Conservation (phyloP, 2,888 invertebrate genomes). For the Caenorhabditis angaria region DNA sequence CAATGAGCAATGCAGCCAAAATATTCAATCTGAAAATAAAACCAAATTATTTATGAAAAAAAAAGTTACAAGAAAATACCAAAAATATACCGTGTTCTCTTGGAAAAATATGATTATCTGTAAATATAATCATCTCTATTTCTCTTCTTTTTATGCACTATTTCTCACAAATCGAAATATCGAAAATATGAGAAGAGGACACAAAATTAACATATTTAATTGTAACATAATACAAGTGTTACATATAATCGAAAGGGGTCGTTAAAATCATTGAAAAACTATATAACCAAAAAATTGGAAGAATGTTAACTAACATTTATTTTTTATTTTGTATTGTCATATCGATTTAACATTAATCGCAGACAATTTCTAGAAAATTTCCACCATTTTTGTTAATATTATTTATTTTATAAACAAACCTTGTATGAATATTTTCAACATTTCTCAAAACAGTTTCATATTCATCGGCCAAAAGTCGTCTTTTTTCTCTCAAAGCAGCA, state of each 20-base stretch:
- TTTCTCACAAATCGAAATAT: background rate
- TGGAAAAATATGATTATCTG: conserved; percentile 1
- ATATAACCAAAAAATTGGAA: no score
- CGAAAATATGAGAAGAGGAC: background rate
- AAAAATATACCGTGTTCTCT: background rate
- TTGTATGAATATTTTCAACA: conserved; percentile 51
- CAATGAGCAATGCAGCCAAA: conserved; percentile 60
- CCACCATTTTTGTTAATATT: background rate
- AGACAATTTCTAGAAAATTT: background rate
- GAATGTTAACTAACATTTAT: no score
- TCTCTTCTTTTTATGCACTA: conserved; percentile 5
- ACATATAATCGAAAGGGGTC: no score
- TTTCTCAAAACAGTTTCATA: conserved; percentile 61
- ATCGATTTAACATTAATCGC: background rate
- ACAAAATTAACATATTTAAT: background rate
- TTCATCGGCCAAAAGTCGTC: conserved; percentile 55
- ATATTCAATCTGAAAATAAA: conserved; percentile 54
- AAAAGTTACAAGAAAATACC: conserved; percentile 1
- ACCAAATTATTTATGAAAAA: background rate
- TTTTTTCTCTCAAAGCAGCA: conserved; percentile 77
- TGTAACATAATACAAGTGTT: background rate
- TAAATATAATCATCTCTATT: conserved; percentile 3
- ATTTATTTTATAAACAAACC: conserved; percentile 21
- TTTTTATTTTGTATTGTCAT: no score
- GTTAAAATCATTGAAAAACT: no score